Evolutionary conservation across 2,888 invertebrate genomes (phyloP).

Genomic region (Sussaba pulchella): DNA sequence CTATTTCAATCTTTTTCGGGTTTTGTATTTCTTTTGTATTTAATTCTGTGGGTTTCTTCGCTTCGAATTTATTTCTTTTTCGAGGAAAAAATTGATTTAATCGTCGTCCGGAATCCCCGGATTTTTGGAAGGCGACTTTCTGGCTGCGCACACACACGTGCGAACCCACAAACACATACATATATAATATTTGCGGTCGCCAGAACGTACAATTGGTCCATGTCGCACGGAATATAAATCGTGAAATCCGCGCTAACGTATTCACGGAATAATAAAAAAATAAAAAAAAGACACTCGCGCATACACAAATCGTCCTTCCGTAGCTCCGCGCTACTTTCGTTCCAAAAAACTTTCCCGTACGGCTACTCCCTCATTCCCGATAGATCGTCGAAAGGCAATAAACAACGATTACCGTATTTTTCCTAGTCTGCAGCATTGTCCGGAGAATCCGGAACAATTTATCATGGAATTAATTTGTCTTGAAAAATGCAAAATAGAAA

Average conservation of each 20-base stretch:
- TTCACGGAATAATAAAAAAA: too few species aligned
- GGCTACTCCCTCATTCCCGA: slow-evolving; percentile 24
- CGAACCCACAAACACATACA: too few species aligned
- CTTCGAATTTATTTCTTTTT: slow-evolving; percentile 29
- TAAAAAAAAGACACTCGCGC: too few species aligned
- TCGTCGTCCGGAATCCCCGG: not conserved
- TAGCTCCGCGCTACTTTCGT: slow-evolving; percentile 12
- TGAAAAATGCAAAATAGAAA: too few species aligned
- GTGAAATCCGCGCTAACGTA: slow-evolving; percentile 54
- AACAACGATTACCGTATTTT: slow-evolving; percentile 60
- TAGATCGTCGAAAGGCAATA: slow-evolving; percentile 42
- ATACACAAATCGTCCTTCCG: slow-evolving; percentile 55
- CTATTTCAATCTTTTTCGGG: not conserved
- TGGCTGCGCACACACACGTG: too few species aligned
- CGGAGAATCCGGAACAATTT: too few species aligned
- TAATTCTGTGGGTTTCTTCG: not conserved
- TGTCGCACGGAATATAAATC: slow-evolving; percentile 60
- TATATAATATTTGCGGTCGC: too few species aligned
- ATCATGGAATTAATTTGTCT: too few species aligned
- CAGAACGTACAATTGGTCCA: too few species aligned
- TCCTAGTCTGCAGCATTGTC: too few species aligned
- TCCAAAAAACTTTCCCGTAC: slow-evolving; percentile 30
- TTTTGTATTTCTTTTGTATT: not conserved
- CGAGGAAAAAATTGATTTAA: slow-evolving; percentile 36
- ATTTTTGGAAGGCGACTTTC: slow-evolving; percentile 13